Conservation (phyloP, 1,140 invertebrate genomes). For the Archivesica marissinica region DNA sequence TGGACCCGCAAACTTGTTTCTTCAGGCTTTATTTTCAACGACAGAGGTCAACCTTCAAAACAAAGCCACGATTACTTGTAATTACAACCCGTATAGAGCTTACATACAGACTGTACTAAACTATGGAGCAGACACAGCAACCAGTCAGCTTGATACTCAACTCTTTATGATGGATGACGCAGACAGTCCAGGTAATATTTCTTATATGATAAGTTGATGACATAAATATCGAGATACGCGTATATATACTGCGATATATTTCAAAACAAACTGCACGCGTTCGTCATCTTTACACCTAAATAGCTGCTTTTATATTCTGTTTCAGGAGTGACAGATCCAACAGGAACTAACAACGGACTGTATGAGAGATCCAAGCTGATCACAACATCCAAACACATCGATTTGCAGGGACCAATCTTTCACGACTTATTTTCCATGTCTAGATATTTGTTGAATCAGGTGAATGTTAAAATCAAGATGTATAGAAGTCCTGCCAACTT, state of each 20-base stretch:
- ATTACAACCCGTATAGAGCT: constrained; percentile 55
- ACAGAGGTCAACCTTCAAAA: constrained; percentile 50
- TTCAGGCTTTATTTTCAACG: constrained; percentile 57
- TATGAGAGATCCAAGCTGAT: constrained; percentile 11
- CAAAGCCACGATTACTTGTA: constrained; percentile 41
- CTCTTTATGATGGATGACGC: constrained; percentile 44
- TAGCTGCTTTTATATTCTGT: too few relatives aligned
- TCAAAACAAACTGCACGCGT: too few relatives aligned
- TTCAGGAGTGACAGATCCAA: constrained; percentile 23
- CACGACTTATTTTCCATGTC: constrained; percentile 58
- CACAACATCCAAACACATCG: not conserved
- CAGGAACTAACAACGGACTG: constrained; percentile 9
- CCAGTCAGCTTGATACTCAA: constrained; percentile 28
- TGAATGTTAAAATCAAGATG: constrained; percentile 45
- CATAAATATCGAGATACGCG: too few relatives aligned
- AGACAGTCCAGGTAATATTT: not conserved
- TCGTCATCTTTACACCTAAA: too few relatives aligned
- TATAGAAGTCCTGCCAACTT: constrained; percentile 14
- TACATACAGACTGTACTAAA: constrained; percentile 46
- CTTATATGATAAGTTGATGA: too few relatives aligned
- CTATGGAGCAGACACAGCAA: constrained; percentile 50
- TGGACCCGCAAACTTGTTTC: constrained; percentile 54
- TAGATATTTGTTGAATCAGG: constrained; percentile 48
- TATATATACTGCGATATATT: too few relatives aligned
- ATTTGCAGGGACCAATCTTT: constrained; percentile 52